These are phyloP conservation scores for Hiodon alosoides DNA, from an alignment of 2,113 vertebrate species.

Conservation along the genomic window DNA sequence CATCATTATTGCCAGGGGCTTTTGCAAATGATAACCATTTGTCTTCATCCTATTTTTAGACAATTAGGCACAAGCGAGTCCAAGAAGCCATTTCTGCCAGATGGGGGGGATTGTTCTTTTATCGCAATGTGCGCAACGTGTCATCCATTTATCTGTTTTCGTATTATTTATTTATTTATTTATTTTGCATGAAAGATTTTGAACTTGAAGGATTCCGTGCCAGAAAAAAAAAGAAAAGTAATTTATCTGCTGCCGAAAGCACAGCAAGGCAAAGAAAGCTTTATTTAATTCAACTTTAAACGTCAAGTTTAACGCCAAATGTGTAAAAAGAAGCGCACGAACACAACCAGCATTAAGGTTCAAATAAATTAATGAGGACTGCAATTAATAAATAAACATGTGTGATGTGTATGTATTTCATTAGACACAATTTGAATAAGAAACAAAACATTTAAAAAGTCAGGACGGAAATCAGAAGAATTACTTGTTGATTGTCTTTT, in stretches of 20 bases:
- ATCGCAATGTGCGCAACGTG: constrained; percentile 79
- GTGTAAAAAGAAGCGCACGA: too few relatives aligned
- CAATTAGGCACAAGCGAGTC: constrained; percentile 96
- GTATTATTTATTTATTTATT: constrained; percentile 41
- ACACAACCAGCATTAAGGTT: too few relatives aligned
- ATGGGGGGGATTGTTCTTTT: constrained; percentile 86
- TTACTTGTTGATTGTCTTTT: too few relatives aligned
- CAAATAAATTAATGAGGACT: too few relatives aligned
- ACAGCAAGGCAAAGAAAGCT: too few relatives aligned
- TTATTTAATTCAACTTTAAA: too few relatives aligned
- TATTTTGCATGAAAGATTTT: constrained; percentile 55
- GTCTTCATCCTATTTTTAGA: constrained; percentile 99
- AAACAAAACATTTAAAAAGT: constrained; percentile 62
- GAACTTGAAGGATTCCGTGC: constrained; percentile 5
- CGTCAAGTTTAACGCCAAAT: too few relatives aligned
- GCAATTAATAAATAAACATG: too few relatives aligned
- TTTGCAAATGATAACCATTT: constrained; percentile 99
- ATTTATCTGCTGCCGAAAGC: neutral
- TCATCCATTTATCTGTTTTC: constrained; percentile 59
- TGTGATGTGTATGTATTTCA: neutral
- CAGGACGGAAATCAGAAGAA: too few relatives aligned
- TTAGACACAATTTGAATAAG: neutral
- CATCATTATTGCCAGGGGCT: constrained; percentile 99
- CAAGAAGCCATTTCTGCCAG: constrained; percentile 92
- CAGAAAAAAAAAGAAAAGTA: neutral